Percentiles rank a stretch among this genome's conserved stretches.
Evolutionary conservation across 2,797 vertebrate species (phyloP).

Genomic region (Botia kubotai): DNA sequence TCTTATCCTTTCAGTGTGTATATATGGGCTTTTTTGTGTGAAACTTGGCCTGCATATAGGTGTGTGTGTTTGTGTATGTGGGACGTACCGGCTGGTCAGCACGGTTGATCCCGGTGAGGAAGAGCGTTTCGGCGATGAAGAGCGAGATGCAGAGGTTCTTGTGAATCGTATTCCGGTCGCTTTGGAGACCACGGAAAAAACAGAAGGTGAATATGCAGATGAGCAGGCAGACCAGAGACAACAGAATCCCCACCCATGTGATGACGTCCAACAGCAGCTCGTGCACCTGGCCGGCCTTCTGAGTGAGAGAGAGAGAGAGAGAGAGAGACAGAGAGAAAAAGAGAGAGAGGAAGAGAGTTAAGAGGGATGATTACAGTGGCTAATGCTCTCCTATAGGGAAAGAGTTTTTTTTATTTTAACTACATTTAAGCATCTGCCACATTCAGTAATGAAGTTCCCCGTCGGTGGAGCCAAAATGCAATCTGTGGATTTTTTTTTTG

Average conservation of each 20-base stretch:
- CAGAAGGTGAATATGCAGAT: conserved; percentile 99
- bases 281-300: conserved; percentile 91
- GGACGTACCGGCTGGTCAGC: conserved; percentile 93
- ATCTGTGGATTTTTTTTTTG: background rate
- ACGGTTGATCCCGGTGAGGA: conserved; percentile 95
- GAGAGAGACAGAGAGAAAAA: no score
- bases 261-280: conserved; percentile 95
- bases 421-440: background rate
- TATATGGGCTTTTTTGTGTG: conserved; percentile 17
- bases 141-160: conserved; percentile 98
- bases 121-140: conserved; percentile 95
- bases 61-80: conserved; percentile 1
- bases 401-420: background rate
- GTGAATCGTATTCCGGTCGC: conserved; percentile 97
- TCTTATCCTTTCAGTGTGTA: conserved; percentile 7
- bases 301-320: no score
- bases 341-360: conserved; percentile 64
- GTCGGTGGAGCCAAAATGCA: background rate
- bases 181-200: conserved; percentile 97
- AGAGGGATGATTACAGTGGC: background rate
- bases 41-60: background rate
- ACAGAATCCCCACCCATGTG: conserved; percentile 96
- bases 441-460: background rate
- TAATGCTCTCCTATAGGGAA: background rate
- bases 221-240: conserved; percentile 95